Conservation (phyloP, 2,797 vertebrate species). For the Onychomys arenicola region DNA sequence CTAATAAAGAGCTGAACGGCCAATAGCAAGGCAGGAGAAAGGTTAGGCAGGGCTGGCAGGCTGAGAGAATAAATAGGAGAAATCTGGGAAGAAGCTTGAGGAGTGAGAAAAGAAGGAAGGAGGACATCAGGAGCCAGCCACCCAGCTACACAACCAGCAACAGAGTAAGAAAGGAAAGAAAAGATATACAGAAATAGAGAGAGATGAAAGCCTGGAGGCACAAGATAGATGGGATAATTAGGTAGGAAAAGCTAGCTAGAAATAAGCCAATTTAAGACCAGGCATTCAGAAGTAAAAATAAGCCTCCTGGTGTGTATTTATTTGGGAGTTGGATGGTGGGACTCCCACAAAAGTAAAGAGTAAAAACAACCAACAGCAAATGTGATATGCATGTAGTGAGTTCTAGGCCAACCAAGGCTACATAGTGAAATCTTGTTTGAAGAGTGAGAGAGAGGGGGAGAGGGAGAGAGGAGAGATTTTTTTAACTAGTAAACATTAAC, state of each 20-base stretch:
- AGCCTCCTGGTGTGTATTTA: neutral
- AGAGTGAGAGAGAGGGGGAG: neutral
- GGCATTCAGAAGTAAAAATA: neutral
- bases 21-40: neutral
- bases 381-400: neutral
- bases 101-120: neutral
- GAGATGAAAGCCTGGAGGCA: neutral
- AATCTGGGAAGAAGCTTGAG: neutral
- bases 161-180: neutral
- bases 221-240: neutral
- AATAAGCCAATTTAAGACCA: neutral
- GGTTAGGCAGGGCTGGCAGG: neutral
- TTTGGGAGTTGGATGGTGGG: rapidly evolving
- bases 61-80: neutral
- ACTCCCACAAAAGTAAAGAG: neutral
- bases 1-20: neutral
- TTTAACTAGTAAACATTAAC: neutral
- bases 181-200: neutral
- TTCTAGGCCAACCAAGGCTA: neutral
- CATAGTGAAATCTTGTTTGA: neutral
- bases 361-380: neutral
- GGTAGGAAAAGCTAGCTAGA: neutral
- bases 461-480: neutral
- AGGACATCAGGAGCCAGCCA: neutral
- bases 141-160: neutral